Conservation (phyloP, 2,888 invertebrate species). For the Zygothrica quintamaculata region DNA sequence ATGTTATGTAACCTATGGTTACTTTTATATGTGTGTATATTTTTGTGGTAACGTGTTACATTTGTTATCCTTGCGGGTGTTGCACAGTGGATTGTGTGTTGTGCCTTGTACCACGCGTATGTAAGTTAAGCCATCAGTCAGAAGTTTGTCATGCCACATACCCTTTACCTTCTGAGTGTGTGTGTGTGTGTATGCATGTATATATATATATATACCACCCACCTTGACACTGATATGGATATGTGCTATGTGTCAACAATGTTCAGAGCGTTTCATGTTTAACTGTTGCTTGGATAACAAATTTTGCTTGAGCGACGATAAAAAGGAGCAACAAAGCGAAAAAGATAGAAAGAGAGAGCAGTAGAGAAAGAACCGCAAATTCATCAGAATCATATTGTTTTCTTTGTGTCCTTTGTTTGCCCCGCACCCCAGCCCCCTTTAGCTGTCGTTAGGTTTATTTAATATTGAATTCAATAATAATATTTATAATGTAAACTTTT, state of each 20-base stretch:
- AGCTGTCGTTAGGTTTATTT: slow-evolving; percentile 17
- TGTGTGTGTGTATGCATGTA: too few relatives aligned
- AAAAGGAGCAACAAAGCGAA: neutral
- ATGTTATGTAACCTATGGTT: slow-evolving; percentile 7
- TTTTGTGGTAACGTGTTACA: neutral
- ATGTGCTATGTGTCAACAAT: slow-evolving; percentile 48
- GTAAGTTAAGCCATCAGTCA: slow-evolving; percentile 20
- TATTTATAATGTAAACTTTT: slow-evolving; percentile 45
- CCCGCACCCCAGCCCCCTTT: slow-evolving; percentile 1
- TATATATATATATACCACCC: too few relatives aligned
- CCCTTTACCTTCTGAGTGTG: too few relatives aligned
- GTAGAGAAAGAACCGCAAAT: slow-evolving; percentile 2
- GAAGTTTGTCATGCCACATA: neutral
- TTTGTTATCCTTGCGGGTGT: slow-evolving; percentile 4
- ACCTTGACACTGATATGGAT: slow-evolving; percentile 41
- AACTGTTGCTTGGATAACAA: slow-evolving; percentile 35
- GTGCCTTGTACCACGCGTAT: neutral
- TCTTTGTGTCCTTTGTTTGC: neutral
- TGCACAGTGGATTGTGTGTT: too few relatives aligned
- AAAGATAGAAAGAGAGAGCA: neutral
- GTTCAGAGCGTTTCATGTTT: slow-evolving; percentile 28
- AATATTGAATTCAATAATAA: slow-evolving; percentile 39
- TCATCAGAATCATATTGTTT: slow-evolving; percentile 12
- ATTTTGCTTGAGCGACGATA: neutral
- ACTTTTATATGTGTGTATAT: slow-evolving; percentile 4